Evolutionary conservation across 2,113 vertebrate species (phyloP), one percentile per base, ranked within the genome.

Genomic region (Oncorhynchus gorbuscha): DNA sequence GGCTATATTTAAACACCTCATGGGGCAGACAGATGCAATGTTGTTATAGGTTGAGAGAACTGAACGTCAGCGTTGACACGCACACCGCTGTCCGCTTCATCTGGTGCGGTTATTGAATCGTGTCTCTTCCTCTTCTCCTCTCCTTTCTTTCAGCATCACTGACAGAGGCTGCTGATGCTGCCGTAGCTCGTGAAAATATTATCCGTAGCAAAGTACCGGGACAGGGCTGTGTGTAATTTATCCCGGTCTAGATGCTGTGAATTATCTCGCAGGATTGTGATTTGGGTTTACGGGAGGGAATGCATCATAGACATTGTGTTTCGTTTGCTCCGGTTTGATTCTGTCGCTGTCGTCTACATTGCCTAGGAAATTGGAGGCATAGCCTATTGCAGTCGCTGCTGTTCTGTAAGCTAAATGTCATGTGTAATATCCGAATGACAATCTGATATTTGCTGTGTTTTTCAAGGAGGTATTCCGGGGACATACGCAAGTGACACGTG

Each of bases 71-170:
- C 76, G 64, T 73, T 30, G 45, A 76, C 12, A 65, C 35, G 74
- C 65, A 39, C 74, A 75, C 71, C 71, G 51, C 75, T 64, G 66
- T 28, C 84, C 75, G 79, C 79, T 39, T 71, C 35, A 64, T 81
- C 84, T 18, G 14, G 22, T 85, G 78, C 87, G 79, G 78, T n/a
- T 49, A 51, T 78, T 51, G 28, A 61, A 72, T 76, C 67, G 72
- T 32, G 12, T 75, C 72, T 62, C 81, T 79, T 74, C n/a, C 76
- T 35, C 67, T 39, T 81, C 18, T 20, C 5, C 16, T 58, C 55
- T 58, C n/a, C 8, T 5, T 20, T 55, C 49, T 89, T 76, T 66
- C 83, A 81, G 85, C 85, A 79, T 89, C 85, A 55, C 78, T n/a
- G 73, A 59, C 76, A 78, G 81, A 79, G 72, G 73, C 75, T 73